Percentiles rank a stretch among this genome's conserved stretches.
These are phyloP conservation scores for Chaetodon trifasciatus DNA, from an alignment of 2,797 vertebrate genomes.

Conservation along the genomic window DNA sequence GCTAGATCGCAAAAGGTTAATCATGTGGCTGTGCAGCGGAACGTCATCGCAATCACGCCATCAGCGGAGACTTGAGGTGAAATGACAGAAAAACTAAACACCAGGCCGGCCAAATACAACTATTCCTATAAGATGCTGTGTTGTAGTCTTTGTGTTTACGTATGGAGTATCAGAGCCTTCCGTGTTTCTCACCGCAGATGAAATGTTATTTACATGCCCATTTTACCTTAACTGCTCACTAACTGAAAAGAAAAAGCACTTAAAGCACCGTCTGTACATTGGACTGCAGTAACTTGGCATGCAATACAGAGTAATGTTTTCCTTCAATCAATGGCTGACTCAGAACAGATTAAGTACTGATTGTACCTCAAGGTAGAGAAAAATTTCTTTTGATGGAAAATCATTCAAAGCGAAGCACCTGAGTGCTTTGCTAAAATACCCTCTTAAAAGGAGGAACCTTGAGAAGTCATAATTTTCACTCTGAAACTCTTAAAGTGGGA, in stretches of 20 bases:
- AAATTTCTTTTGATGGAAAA: conserved; percentile 68
- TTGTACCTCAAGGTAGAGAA: conserved; percentile 71
- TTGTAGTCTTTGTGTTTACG: conserved; percentile 27
- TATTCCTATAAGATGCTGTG: not conserved
- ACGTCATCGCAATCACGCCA: conserved; percentile 25
- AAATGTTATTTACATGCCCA: conserved; percentile 54
- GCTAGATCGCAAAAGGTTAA: conserved; percentile 37
- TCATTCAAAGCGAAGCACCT: conserved; percentile 68
- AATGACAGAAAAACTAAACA: conserved; percentile 19
- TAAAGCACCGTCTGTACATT: conserved; percentile 45
- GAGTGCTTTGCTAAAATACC: conserved; percentile 58
- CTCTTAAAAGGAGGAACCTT: conserved; percentile 74
- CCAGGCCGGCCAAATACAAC: conserved; percentile 12
- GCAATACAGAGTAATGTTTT: conserved; percentile 48
- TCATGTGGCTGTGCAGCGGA: conserved; percentile 21
- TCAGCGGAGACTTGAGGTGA: conserved; percentile 16
- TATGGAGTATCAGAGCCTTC: conserved; percentile 11
- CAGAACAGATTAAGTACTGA: conserved; percentile 62
- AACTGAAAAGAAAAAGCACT: conserved; percentile 72
- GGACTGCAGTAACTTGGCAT: conserved; percentile 52
- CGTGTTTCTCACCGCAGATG: conserved; percentile 16
- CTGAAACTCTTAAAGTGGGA: conserved; percentile 52
- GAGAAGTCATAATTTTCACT: conserved; percentile 71
- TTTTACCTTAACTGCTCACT: conserved; percentile 49
- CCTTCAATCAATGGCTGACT: conserved; percentile 51